These are phyloP conservation scores for Eucriotettix oculatus DNA, from an alignment of 2,888 invertebrate species.

Conservation along the genomic window DNA sequence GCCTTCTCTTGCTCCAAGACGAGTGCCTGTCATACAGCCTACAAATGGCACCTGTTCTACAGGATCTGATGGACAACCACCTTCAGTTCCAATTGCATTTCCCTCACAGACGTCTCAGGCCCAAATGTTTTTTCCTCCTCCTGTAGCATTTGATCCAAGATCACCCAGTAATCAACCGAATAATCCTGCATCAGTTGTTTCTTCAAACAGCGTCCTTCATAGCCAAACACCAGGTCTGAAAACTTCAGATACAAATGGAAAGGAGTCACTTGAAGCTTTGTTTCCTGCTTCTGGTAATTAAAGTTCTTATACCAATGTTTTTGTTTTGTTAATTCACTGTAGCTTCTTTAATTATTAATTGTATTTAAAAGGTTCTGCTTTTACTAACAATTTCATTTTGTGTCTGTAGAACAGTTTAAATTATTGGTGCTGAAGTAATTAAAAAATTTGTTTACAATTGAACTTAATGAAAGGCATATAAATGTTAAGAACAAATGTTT, in stretches of 20 bases:
- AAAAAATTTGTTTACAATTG: too few relatives aligned
- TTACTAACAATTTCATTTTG: too few relatives aligned
- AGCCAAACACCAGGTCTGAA: neutral
- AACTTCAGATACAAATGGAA: neutral
- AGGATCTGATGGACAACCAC: slow-evolving; percentile 6
- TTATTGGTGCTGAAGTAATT: too few relatives aligned
- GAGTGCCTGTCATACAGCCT: neutral
- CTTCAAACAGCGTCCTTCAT: neutral
- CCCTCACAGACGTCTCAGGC: neutral
- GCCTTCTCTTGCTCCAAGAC: neutral
- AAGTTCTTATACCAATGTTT: neutral
- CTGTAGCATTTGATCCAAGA: slow-evolving; percentile 4
- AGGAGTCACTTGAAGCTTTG: slow-evolving; percentile 31
- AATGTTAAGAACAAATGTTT: too few relatives aligned
- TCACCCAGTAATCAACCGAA: neutral
- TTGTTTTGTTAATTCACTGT: too few relatives aligned
- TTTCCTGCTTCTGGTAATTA: slow-evolving; percentile 40
- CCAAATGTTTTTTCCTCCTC: slow-evolving; percentile 2
- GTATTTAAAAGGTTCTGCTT: too few relatives aligned
- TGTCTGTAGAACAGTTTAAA: too few relatives aligned
- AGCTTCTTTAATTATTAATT: too few relatives aligned
- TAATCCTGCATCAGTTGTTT: neutral
- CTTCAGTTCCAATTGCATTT: slow-evolving; percentile 10
- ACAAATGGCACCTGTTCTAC: slow-evolving; percentile 2
- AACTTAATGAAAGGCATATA: too few relatives aligned